Conservation (phyloP, 30 jellyfish, hydroid and myxozoan genomes). For the Chrysaora quinquecirrha region DNA sequence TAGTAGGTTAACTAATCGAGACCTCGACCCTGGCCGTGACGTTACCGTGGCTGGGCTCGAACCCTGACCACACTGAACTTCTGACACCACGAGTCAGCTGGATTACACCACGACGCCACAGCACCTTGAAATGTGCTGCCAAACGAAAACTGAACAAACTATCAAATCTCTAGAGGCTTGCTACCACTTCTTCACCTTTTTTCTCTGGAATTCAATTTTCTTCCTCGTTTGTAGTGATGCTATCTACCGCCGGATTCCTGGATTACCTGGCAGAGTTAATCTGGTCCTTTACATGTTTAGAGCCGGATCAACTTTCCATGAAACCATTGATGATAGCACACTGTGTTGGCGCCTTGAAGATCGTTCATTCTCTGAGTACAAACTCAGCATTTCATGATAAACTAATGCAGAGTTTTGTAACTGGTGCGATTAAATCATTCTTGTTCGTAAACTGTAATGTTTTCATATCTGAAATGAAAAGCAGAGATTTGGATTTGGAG, state of each 20-base stretch:
- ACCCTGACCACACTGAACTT: no score
- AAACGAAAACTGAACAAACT: no score
- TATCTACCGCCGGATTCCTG: conserved; percentile 71
- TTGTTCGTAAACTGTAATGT: conserved; percentile 44
- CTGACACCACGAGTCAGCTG: no score
- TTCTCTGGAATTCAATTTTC: no score
- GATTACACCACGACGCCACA: no score
- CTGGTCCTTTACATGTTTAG: conserved; percentile 76
- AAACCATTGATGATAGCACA: conserved; percentile 76
- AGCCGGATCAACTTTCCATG: conserved; percentile 33
- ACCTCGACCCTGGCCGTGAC: no score
- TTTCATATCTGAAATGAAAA: conserved; percentile 21
- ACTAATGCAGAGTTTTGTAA: conserved; percentile 50
- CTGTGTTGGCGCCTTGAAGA: conserved; percentile 92
- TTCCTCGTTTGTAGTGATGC: conserved; percentile 54
- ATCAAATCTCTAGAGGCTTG: no score
- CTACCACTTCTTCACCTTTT: no score
- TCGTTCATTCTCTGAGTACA: conserved; percentile 73
- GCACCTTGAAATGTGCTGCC: no score
- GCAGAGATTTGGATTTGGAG: conserved; percentile 7
- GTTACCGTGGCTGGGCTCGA: no score
- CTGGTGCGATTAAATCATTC: conserved; percentile 58
- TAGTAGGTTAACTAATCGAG: no score
- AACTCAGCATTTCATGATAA: conserved; percentile 9
- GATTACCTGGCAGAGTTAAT: conserved; percentile 85